phyloP scores from a whole-genome alignment of 1,140 invertebrate genomes.

The Ceratosolen solmsi region DNA sequence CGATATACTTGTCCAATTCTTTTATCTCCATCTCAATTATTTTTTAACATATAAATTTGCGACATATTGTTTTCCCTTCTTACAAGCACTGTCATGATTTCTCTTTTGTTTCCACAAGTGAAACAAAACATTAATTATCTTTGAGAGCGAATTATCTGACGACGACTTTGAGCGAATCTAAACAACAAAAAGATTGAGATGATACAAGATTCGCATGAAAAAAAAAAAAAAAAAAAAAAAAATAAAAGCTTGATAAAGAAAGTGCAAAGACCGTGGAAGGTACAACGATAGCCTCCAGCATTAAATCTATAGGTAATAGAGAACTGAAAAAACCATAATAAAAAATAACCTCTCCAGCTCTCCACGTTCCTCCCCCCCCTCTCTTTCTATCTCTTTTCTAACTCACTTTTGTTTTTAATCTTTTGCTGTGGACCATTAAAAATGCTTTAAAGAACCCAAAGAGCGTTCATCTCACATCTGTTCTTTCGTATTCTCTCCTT shows the following conservation, averaged over 20 bases:
- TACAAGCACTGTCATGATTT: not conserved
- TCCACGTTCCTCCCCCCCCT: not conserved
- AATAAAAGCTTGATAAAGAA: not conserved
- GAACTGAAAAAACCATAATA: not conserved
- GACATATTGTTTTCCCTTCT: not conserved
- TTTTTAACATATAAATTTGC: not conserved
- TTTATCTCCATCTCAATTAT: not conserved
- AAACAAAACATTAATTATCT: not conserved
- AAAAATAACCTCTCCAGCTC: not conserved
- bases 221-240: too few species aligned
- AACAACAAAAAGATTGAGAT: not conserved
- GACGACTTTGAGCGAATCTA: not conserved
- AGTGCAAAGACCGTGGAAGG: not conserved
- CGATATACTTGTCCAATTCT: too few species aligned
- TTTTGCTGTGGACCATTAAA: slow-evolving; percentile 33
- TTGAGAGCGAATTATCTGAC: not conserved
- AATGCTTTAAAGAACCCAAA: slow-evolving; percentile 47
- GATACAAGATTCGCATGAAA: not conserved
- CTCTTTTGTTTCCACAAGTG: not conserved
- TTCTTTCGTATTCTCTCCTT: not conserved
- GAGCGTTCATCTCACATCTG: not conserved
- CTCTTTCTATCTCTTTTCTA: not conserved
- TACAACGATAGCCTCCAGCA: too few species aligned
- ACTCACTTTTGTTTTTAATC: not conserved
- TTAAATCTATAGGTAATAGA: not conserved